phyloP scores from a whole-genome alignment of 2,888 invertebrate species.

The Meandrusa payeni region DNA sequence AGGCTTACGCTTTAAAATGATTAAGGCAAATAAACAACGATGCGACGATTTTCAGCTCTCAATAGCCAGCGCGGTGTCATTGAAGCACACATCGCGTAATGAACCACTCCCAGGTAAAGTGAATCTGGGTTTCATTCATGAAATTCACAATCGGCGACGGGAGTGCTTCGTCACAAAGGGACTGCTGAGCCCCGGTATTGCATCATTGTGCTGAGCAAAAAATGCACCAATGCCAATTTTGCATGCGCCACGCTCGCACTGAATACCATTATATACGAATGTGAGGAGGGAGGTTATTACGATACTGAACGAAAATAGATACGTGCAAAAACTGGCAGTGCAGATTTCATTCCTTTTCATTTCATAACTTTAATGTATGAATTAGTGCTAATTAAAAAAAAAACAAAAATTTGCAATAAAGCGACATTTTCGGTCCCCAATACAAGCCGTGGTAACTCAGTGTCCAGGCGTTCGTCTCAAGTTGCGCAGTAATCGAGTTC shows the following conservation, averaged over 20 bases:
- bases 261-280: constrained; percentile 50
- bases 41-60: constrained; percentile 11
- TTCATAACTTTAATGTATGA: too few relatives aligned
- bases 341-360: not conserved
- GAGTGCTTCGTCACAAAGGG: constrained; percentile 60
- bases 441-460: too few relatives aligned
- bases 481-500: too few relatives aligned
- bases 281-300: constrained; percentile 3
- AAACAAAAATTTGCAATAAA: too few relatives aligned
- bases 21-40: constrained; percentile 24
- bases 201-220: constrained; percentile 72
- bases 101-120: constrained; percentile 52
- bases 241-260: constrained; percentile 54
- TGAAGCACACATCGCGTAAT: constrained; percentile 41
- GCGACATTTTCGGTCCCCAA: too few relatives aligned
- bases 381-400: too few relatives aligned
- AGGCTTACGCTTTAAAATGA: constrained; percentile 2
- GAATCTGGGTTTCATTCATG: constrained; percentile 61
- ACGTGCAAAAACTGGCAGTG: not conserved
- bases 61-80: constrained; percentile 28
- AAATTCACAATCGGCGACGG: constrained; percentile 61
- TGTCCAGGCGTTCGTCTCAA: too few relatives aligned
- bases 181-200: constrained; percentile 55
- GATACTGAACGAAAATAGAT: constrained; percentile 5
- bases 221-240: constrained; percentile 69